A percentile compares a stretch with the other conserved stretches of the same genome.
These are phyloP conservation scores for Pachyseris speciosa DNA, from an alignment of 64 coral and sea anemone species.

Conservation along the genomic window DNA sequence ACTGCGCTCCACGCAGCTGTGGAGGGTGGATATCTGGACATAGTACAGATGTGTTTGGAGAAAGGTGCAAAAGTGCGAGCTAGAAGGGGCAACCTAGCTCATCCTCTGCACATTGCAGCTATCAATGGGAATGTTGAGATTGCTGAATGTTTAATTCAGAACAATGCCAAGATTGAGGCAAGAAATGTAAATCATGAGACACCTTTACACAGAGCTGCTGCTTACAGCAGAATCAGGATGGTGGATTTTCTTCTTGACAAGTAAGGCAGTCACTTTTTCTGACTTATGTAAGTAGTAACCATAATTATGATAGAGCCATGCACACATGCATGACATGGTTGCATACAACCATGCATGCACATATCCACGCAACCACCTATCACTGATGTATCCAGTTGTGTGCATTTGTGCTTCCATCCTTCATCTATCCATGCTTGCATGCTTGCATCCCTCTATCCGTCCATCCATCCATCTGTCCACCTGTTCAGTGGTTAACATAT, in stretches of 20 bases:
- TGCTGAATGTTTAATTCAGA: constrained; percentile 74
- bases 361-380: no score
- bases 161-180: constrained; percentile 90
- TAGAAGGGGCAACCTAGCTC: constrained; percentile 77
- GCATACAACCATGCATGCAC: no score
- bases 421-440: no score
- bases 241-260: constrained; percentile 75
- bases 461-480: no score
- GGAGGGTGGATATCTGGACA: constrained; percentile 73
- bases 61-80: constrained; percentile 90
- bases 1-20: constrained; percentile 87
- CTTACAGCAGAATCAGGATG: constrained; percentile 68
- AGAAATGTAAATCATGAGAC: constrained; percentile 93
- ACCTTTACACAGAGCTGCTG: constrained; percentile 90
- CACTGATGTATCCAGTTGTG: no score
- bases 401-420: no score
- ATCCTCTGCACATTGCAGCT: constrained; percentile 91
- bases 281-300: no score
- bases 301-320: no score
- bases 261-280: no score
- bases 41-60: constrained; percentile 69
- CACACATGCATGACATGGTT: no score
- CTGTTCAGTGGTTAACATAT: no score
- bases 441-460: no score
- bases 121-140: constrained; percentile 77